A percentile compares a stretch with the other conserved stretches of the same genome.
These are phyloP conservation scores for Hirtodrosophila alboralis DNA, from an alignment of 2,888 invertebrate species.

Conservation along the genomic window DNA sequence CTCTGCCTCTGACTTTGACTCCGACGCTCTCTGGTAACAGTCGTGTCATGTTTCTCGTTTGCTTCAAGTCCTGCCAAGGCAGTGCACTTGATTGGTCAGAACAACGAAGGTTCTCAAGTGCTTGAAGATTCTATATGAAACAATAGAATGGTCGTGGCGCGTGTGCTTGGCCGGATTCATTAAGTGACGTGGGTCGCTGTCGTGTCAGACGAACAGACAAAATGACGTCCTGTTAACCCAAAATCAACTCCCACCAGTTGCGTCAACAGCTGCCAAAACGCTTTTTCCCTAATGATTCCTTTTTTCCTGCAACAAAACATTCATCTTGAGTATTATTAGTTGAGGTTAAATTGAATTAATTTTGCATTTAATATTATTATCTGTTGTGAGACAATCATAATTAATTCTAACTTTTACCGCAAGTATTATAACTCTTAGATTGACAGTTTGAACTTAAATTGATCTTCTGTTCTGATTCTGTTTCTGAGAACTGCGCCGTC, in stretches of 20 bases:
- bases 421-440: too few relatives aligned
- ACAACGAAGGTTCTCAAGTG: slow-evolving; percentile 32
- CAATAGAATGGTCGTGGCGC: slow-evolving; percentile 26
- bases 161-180: slow-evolving; percentile 37
- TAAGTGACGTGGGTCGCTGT: slow-evolving; percentile 46
- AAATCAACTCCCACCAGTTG: slow-evolving; percentile 48
- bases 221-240: slow-evolving; percentile 9
- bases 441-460: too few relatives aligned
- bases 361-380: slow-evolving; percentile 1
- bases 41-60: slow-evolving; percentile 34
- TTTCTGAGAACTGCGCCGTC: too few relatives aligned
- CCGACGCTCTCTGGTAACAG: slow-evolving; percentile 37
- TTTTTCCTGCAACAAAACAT: slow-evolving; percentile 5
- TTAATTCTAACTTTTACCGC: too few relatives aligned
- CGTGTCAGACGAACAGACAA: slow-evolving; percentile 21
- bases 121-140: slow-evolving; percentile 7
- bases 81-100: slow-evolving; percentile 65
- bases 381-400: too few relatives aligned
- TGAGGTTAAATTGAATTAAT: background rate
- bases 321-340: background rate
- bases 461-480: too few relatives aligned
- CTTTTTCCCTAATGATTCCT: slow-evolving; percentile 45
- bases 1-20: too few relatives aligned
- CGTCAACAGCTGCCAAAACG: slow-evolving; percentile 55
- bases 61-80: slow-evolving; percentile 29